phyloP scores from a whole-genome alignment of 2,797 vertebrate species.

The Labeo calbasu region DNA sequence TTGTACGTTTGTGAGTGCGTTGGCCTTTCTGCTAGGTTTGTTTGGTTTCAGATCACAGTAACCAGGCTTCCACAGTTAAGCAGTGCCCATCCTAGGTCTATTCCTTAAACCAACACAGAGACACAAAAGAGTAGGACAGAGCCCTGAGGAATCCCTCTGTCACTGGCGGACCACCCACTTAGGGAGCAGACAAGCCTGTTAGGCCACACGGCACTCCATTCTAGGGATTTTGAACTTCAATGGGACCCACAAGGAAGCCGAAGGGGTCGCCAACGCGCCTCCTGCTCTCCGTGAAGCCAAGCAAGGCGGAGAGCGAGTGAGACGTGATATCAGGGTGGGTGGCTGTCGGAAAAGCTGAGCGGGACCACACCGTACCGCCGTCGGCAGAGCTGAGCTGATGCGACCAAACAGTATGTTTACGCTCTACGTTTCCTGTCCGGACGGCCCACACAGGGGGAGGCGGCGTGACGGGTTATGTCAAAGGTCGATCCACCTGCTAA shows the following conservation, averaged over 20 bases:
- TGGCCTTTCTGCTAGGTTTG: constrained; percentile 39
- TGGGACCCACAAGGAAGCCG: constrained; percentile 69
- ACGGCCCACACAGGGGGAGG: constrained; percentile 35
- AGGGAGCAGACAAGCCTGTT: constrained; percentile 64
- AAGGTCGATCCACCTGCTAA: constrained; percentile 69
- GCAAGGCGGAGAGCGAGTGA: constrained; percentile 23
- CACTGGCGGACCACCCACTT: constrained; percentile 76
- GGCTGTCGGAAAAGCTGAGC: constrained; percentile 20
- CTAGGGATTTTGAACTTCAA: constrained; percentile 69
- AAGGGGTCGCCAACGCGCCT: constrained; percentile 54
- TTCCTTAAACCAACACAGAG: constrained; percentile 68
- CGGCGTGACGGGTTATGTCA: constrained; percentile 54
- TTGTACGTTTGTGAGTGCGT: constrained; percentile 47
- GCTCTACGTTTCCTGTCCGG: constrained; percentile 60
- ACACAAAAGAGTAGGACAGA: constrained; percentile 61
- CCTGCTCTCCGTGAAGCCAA: constrained; percentile 59
- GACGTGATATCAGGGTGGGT: constrained; percentile 49
- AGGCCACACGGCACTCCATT: constrained; percentile 66
- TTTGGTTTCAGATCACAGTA: constrained; percentile 61
- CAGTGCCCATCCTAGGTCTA: constrained; percentile 65
- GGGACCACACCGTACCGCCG: constrained; percentile 9
- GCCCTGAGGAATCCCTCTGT: constrained; percentile 66
- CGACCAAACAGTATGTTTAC: constrained; percentile 53
- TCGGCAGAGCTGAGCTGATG: constrained; percentile 50
- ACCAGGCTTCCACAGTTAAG: constrained; percentile 58